Evolutionary conservation across 92 coral and sea anemone genomes (phyloP).

Genomic region (Phymanthus crucifer): DNA sequence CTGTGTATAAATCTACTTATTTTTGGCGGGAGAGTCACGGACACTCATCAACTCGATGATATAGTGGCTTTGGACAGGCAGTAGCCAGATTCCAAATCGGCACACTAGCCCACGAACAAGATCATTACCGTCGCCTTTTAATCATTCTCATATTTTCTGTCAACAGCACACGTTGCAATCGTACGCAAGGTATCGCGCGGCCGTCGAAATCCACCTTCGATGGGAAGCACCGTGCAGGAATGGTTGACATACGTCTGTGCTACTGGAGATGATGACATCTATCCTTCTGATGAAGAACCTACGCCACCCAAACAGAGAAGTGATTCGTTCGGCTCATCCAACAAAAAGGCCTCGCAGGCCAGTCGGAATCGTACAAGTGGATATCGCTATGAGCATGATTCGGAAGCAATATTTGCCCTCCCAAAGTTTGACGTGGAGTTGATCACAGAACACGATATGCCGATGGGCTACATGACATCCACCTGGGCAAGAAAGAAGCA

Average conservation of each 20-base stretch:
- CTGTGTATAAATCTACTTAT: no score
- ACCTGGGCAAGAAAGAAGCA: constrained; percentile 69
- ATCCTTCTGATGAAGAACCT: constrained; percentile 59
- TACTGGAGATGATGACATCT: constrained; percentile 77
- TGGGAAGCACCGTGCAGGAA: constrained; percentile 97
- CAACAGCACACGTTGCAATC: constrained; percentile 76
- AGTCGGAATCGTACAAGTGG: constrained; percentile 53
- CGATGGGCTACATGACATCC: constrained; percentile 76
- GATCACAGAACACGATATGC: constrained; percentile 93
- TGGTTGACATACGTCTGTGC: constrained; percentile 98
- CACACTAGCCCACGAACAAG: neutral
- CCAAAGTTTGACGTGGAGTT: constrained; percentile 89
- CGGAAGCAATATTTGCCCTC: constrained; percentile 90
- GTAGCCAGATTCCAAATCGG: no score
- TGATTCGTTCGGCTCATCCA: constrained; percentile 23
- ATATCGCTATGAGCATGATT: constrained; percentile 95
- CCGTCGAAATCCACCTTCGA: constrained; percentile 94
- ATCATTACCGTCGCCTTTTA: neutral
- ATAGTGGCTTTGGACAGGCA: no score
- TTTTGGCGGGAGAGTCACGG: no score
- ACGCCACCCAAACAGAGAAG: constrained; percentile 11
- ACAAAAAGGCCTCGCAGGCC: constrained; percentile 20
- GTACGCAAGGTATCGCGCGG: constrained; percentile 95
- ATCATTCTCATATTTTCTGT: neutral
- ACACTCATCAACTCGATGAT: no score